Base-by-base conservation (phyloP, 2,888 invertebrate species). In the Chrysina gloriosa region DNA sequence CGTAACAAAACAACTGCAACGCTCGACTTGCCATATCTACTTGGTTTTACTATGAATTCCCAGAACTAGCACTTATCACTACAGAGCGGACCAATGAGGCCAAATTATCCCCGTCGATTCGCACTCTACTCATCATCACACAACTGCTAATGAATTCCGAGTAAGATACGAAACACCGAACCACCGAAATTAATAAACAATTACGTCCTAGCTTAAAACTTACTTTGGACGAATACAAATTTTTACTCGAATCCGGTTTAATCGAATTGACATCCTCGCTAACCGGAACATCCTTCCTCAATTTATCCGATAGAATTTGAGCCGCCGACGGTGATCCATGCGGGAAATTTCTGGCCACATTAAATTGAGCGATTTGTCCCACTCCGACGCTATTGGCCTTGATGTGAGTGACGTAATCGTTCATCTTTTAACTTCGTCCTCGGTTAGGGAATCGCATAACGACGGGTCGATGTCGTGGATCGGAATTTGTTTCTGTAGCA, bases 401-500 rank as follows among this genome's bases (percentile, higher is more conserved):
- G 23, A 84, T 75, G 67, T 84, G 82, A n/a, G 78, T 77, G 14
- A 84, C 78, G 70, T 84, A 84, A 65, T 84, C 83, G 56, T 82
- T 79, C 82, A 84, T 82, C 73, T 81, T 76, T 78, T 76, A 45
- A 81, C 71, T 74, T 84, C 84, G 2, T 79, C 78, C 25, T 81
- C 81, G 9, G 85, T 85, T 3, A 89, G 81, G 63, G 85, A 84
- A 74, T 88, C 87, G 73, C 88, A 89, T n/a, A 84, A 79, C 42
- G 84, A 83, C 19, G 88, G 84, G 80, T 93, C 92, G 50, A 94
- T 89, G 79, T 95, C 95, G 78, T 95, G 94, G 1, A 92, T 87
- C 7, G 95, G 95, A 66, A 95, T 87, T 84, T 96, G 95, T 70
- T 92, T 92, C 76, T 94, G 92, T 3, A 96, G 85, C 76, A 94